Evolutionary conservation across 2,797 vertebrate species (phyloP).

Genomic region (Cuniculus paca): DNA sequence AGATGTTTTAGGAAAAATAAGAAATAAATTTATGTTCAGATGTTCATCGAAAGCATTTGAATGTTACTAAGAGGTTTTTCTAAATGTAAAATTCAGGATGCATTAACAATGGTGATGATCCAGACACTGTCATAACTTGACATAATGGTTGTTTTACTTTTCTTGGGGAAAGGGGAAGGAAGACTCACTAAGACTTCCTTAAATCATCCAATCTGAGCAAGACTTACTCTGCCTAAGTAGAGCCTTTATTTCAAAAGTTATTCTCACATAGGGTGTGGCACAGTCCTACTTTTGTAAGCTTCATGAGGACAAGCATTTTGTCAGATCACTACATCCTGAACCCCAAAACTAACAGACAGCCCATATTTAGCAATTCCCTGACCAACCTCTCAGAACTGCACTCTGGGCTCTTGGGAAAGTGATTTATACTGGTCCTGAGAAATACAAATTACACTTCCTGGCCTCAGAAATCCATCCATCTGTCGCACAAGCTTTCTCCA

Average conservation of each 20-base stretch:
- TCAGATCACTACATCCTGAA: constrained; percentile 23
- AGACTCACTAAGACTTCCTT: background rate
- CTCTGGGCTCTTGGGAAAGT: background rate
- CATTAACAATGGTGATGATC: background rate
- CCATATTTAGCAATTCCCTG: constrained; percentile 55
- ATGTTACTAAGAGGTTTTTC: background rate
- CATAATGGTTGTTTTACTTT: background rate
- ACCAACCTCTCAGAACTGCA: background rate
- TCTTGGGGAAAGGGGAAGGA: background rate
- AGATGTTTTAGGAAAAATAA: background rate
- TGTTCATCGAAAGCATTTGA: background rate
- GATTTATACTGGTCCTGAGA: constrained; percentile 57
- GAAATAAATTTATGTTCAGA: background rate
- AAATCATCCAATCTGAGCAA: background rate
- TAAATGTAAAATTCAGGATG: constrained; percentile 26
- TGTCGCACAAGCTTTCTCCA: constrained; percentile 60
- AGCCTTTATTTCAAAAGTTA: constrained; percentile 9
- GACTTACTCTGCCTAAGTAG: background rate
- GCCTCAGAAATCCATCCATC: constrained; percentile 73
- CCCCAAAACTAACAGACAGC: constrained; percentile 40
- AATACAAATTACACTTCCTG: constrained; percentile 75
- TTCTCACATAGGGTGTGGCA: background rate
- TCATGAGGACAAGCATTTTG: constrained; percentile 65
- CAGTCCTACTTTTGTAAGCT: constrained; percentile 59
- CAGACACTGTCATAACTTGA: background rate